These are phyloP conservation scores for Alligator mississippiensis DNA, from an alignment of 2,113 vertebrate species.

Conservation along the genomic window DNA sequence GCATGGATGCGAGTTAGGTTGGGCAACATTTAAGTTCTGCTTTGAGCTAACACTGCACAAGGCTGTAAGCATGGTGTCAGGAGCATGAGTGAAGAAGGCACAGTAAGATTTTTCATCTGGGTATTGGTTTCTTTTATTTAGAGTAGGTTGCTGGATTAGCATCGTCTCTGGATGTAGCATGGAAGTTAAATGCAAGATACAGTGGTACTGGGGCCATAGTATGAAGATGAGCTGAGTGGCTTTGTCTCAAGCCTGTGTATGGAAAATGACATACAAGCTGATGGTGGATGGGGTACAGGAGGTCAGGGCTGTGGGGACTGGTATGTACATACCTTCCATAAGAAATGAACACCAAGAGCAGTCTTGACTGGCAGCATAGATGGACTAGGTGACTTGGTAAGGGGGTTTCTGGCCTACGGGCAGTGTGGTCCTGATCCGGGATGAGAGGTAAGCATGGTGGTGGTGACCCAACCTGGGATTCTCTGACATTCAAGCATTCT, in stretches of 20 bases:
- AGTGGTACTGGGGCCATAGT: not conserved
- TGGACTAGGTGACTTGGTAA: not conserved
- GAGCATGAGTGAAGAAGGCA: not conserved
- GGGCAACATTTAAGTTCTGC: too few species aligned
- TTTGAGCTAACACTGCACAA: not conserved
- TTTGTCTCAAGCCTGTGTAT: not conserved
- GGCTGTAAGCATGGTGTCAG: not conserved
- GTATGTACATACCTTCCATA: not conserved
- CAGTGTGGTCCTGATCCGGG: not conserved
- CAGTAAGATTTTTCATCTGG: not conserved
- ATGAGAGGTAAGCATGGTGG: not conserved
- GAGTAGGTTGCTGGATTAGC: not conserved
- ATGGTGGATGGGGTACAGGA: too few species aligned
- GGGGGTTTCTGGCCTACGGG: not conserved
- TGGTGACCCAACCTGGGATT: not conserved
- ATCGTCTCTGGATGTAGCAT: not conserved
- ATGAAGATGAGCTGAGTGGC: not conserved
- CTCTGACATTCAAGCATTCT: not conserved
- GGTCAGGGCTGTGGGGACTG: not conserved
- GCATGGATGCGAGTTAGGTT: too few species aligned
- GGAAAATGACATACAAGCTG: not conserved
- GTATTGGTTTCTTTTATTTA: not conserved
- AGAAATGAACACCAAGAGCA: too few species aligned
- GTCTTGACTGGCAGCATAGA: not conserved
- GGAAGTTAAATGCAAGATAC: not conserved